Evolutionary conservation across 1,140 invertebrate genomes (phyloP), one percentile per base, ranked within the genome.

Genomic region (Anastatus disparis): DNA sequence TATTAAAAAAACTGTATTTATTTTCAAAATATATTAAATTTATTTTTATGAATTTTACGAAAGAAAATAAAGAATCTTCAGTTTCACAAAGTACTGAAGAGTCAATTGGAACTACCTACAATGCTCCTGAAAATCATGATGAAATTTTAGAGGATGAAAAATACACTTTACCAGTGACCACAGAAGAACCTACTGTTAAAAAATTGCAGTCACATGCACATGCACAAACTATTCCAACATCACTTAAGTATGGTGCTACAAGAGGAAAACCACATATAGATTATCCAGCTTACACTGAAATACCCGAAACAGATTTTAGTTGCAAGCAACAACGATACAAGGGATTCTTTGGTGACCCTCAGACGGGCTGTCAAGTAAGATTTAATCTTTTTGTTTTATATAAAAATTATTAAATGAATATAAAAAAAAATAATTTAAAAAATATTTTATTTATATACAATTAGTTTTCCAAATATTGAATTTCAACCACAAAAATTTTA

Each of bases 281-380:
- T 83, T 96, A 95, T 85, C 94, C 94, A 0, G 91, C 90, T 26
- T 89, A 93, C 12, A 88, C 90, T 2, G 86, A 85, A 24, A 95
- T 96, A 61, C 94, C 94, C 0, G 83, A 89, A 70, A 96, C 94
- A 0, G 88, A 85, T 71, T 96, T 96, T 80, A 89, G 90, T 80
- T 96, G 94, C 81, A 93, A 93, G 61, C 89, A 92, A 38, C 94
- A 95, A 79, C 86, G 94, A 9, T 95, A 95, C 81, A 95, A 95
- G 76, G 94, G 94, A 52, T 96, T 96, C 83, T 96, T 96, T 76
- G 94, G 93, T 8, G 94, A 96, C 85, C 92, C 94, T 1, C 91
- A 93, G 68, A 94, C 94, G 0, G 89, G 91, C 72, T 96, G 94
- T 79, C 94, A 96, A 87, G 92, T 93, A 81, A 83, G 76, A 63